These are phyloP conservation scores for Tetraneura akinire DNA, from an alignment of 1,140 invertebrate genomes.

Conservation along the genomic window DNA sequence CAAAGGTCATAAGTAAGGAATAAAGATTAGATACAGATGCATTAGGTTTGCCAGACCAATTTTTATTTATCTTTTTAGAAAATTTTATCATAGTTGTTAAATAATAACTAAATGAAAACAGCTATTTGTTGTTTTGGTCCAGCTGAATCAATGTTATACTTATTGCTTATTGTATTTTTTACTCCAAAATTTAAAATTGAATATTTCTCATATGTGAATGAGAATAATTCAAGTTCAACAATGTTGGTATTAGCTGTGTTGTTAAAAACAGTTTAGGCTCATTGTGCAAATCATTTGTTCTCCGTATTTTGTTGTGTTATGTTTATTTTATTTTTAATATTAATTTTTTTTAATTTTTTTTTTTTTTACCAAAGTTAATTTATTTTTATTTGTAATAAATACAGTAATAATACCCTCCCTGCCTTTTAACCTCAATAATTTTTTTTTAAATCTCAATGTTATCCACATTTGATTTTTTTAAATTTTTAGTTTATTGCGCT, in stretches of 20 bases:
- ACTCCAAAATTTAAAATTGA: constrained; percentile 13
- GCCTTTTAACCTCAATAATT: constrained; percentile 23
- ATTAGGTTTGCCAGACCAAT: constrained; percentile 50
- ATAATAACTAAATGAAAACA: constrained; percentile 41
- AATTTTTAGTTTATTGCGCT: constrained; percentile 43
- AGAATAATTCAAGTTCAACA: constrained; percentile 33
- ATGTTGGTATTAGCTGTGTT: constrained; percentile 40
- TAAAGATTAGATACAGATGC: constrained; percentile 36
- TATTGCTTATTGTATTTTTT: constrained; percentile 50
- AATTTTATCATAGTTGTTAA: constrained; percentile 47
- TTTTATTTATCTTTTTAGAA: constrained; percentile 49
- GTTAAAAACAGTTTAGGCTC: constrained; percentile 30
- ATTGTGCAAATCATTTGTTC: constrained; percentile 40
- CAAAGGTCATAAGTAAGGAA: constrained; percentile 46
- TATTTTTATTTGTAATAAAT: constrained; percentile 43
- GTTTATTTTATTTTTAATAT: constrained; percentile 11
- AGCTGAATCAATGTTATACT: constrained; percentile 37
- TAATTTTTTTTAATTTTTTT: constrained; percentile 27
- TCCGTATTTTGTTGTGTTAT: constrained; percentile 37
- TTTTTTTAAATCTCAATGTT: constrained; percentile 30
- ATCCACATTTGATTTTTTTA: constrained; percentile 29
- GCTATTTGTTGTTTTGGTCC: constrained; percentile 40
- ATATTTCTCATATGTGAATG: neutral
- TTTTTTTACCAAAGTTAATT: constrained; percentile 42
- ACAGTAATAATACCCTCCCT: constrained; percentile 23